These are phyloP conservation scores for Cyaniris semiargus DNA, from an alignment of 2,888 invertebrate genomes.

Conservation along the genomic window DNA sequence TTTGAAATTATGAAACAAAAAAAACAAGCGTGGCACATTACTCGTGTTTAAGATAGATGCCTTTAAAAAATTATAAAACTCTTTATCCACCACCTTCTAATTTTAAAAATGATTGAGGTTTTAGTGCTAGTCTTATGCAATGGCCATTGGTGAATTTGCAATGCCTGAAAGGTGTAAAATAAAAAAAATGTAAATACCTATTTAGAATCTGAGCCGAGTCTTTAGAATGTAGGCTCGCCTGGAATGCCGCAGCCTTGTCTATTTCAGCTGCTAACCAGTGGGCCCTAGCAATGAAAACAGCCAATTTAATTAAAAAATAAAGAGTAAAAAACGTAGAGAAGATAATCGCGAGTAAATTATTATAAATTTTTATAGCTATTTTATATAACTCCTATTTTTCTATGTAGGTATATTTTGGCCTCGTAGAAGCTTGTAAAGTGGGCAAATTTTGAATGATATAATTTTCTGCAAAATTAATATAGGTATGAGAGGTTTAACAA, in stretches of 20 bases:
- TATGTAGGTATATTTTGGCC: neutral
- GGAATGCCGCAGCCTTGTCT: conserved; percentile 30
- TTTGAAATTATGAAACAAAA: neutral
- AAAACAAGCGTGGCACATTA: neutral
- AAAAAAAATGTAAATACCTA: conserved; percentile 31
- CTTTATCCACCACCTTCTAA: neutral
- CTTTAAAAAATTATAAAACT: neutral
- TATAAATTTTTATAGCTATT: neutral
- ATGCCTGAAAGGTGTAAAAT: neutral
- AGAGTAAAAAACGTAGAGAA: too few species aligned
- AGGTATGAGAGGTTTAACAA: too few species aligned
- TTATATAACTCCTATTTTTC: neutral
- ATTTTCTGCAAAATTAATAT: too few species aligned
- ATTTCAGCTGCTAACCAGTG: conserved; percentile 30
- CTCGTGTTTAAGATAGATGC: neutral
- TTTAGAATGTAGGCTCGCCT: conserved; percentile 28
- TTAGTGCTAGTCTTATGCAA: neutral
- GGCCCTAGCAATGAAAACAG: conserved; percentile 27
- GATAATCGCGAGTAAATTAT: neutral
- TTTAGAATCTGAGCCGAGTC: conserved; percentile 28
- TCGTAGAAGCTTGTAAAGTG: neutral
- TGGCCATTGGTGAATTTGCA: neutral
- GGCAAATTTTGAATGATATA: neutral
- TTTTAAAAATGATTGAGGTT: neutral
- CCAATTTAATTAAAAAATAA: neutral